phyloP scores from a whole-genome alignment of 2,888 invertebrate species.

The Caenorhabditis parvicauda region DNA sequence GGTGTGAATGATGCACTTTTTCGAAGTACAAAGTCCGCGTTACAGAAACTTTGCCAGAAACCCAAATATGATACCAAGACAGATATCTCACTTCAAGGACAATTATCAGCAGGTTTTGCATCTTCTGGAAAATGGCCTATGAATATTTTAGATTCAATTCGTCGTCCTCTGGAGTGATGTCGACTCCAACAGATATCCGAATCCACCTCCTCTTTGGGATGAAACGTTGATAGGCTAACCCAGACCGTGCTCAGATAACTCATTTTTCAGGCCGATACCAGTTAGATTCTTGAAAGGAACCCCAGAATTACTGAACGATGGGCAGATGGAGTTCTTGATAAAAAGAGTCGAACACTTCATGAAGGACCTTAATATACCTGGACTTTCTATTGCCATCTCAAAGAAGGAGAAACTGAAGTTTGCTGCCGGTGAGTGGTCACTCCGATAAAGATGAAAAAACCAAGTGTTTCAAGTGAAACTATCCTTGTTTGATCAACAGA shows the following conservation, averaged over 20 bases:
- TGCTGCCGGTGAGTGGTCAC: constrained; percentile 62
- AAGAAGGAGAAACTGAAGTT: constrained; percentile 59
- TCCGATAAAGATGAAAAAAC: not conserved
- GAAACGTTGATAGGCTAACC: constrained; percentile 14
- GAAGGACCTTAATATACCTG: constrained; percentile 60
- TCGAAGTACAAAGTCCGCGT: not conserved
- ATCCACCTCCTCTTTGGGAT: constrained; percentile 55
- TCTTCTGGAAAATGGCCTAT: not conserved
- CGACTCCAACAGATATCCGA: constrained; percentile 50
- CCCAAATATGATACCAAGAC: constrained; percentile 45
- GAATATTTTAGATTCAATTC: constrained; percentile 27
- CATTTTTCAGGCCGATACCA: constrained; percentile 35
- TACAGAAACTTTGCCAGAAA: constrained; percentile 30
- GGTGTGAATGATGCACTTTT: not conserved
- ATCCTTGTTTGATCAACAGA: too few species aligned
- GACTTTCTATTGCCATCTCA: constrained; percentile 60
- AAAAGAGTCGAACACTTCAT: constrained; percentile 58
- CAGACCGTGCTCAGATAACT: not conserved
- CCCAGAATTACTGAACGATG: constrained; percentile 43
- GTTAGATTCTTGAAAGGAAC: constrained; percentile 44
- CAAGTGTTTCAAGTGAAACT: constrained; percentile 2
- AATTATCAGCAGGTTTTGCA: constrained; percentile 35
- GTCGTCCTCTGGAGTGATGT: constrained; percentile 60
- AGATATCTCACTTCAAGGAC: constrained; percentile 53
- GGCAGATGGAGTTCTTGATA: constrained; percentile 52